Percentiles rank a stretch among this genome's conserved stretches.
These are phyloP conservation scores for Epistrophe grossulariae DNA, from an alignment of 2,888 invertebrate genomes.

Conservation along the genomic window DNA sequence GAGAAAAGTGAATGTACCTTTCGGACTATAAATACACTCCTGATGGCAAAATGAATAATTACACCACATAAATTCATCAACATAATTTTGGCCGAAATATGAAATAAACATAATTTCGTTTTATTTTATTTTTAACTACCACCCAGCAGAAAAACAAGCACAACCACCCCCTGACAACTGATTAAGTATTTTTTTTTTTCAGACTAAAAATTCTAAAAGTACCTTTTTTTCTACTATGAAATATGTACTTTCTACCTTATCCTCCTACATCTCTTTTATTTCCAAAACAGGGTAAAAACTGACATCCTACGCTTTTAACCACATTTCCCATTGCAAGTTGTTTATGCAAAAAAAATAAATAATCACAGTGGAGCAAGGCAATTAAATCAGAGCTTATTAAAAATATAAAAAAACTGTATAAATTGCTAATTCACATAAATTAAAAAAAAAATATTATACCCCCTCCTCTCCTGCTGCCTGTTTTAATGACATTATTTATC, in stretches of 20 bases:
- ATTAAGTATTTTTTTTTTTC: neutral
- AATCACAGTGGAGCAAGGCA: conserved; percentile 21
- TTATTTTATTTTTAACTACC: neutral
- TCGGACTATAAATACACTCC: neutral
- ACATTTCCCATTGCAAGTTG: conserved; percentile 13
- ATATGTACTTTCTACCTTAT: neutral
- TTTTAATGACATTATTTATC: conserved; percentile 48
- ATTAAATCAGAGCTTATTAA: conserved; percentile 34
- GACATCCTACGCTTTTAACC: conserved; percentile 17
- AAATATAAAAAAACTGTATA: conserved; percentile 3
- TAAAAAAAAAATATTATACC: neutral
- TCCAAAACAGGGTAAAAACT: neutral
- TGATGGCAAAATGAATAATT: conserved; percentile 44
- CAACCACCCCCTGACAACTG: neutral
- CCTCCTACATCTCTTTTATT: neutral
- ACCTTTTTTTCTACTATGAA: neutral
- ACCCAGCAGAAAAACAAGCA: neutral
- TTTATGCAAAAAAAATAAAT: neutral
- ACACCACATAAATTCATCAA: conserved; percentile 58
- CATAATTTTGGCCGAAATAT: conserved; percentile 23
- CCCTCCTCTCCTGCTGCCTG: neutral
- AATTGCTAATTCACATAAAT: conserved; percentile 66
- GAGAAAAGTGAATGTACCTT: neutral
- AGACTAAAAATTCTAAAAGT: neutral
- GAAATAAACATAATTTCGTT: conserved; percentile 28